Evolutionary conservation across 64 coral and sea anemone species (phyloP).

Genomic region (Stylophora pistillata): DNA sequence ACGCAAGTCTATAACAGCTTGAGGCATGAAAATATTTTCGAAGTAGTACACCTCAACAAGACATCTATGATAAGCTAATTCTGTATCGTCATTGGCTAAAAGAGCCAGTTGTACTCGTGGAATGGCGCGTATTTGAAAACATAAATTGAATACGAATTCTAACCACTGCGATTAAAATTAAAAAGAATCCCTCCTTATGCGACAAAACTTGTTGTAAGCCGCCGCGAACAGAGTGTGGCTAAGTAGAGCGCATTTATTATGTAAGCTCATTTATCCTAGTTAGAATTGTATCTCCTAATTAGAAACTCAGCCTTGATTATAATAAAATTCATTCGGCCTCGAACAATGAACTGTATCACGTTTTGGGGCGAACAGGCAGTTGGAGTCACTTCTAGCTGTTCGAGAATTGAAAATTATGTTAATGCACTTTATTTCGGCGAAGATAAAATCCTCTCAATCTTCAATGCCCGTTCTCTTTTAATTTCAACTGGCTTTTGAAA

Average conservation of each 20-base stretch:
- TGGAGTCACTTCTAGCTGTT: too few relatives aligned
- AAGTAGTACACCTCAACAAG: not conserved
- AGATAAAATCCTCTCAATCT: too few relatives aligned
- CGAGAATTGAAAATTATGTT: too few relatives aligned
- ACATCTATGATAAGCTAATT: not conserved
- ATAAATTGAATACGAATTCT: not conserved
- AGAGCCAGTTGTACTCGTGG: not conserved
- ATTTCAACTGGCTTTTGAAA: not conserved
- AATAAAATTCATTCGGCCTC: not conserved
- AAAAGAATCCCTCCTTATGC: not conserved
- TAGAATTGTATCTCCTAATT: constrained; percentile 4
- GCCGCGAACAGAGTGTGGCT: not conserved
- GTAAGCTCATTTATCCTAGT: not conserved
- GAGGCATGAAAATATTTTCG: not conserved
- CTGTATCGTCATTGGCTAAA: not conserved
- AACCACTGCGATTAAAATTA: not conserved
- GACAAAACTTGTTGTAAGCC: not conserved
- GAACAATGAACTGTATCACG: not conserved
- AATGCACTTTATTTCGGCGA: too few relatives aligned
- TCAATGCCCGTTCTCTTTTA: too few relatives aligned
- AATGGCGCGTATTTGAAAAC: not conserved
- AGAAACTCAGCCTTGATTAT: not conserved
- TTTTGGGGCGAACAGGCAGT: not conserved
- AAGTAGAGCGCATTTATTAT: not conserved
- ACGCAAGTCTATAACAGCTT: not conserved